Conservation (phyloP, 1,140 invertebrate genomes). For the Lasioglossum albipes region DNA sequence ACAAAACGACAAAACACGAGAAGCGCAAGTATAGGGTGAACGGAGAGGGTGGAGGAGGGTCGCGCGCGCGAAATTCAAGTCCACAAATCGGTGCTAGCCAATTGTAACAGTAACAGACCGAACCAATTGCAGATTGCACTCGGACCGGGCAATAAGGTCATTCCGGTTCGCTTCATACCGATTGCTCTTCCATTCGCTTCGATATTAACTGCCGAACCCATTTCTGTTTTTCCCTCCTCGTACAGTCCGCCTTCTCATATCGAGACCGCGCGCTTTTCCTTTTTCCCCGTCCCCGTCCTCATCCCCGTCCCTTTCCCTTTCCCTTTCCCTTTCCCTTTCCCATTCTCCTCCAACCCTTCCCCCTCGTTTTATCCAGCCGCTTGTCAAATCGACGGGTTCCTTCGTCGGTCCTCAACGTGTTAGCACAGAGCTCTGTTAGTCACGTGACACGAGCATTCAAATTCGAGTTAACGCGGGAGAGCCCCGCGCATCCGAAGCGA, state of each 20-base stretch:
- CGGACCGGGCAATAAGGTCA: conserved; percentile 66
- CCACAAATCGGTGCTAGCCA: conserved; percentile 19
- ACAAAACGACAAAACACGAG: too few species aligned
- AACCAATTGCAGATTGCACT: conserved; percentile 38
- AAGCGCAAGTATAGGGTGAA: too few species aligned
- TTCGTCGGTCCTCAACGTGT: neutral
- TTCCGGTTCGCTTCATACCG: conserved; percentile 68
- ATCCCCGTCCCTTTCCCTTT: neutral
- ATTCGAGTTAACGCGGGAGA: neutral
- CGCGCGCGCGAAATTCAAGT: neutral
- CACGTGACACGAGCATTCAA: conserved; percentile 30
- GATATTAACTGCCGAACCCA: conserved; percentile 68
- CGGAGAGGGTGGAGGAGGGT: neutral
- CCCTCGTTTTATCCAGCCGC: neutral
- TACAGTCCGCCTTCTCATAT: conserved; percentile 34
- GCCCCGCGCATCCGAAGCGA: neutral
- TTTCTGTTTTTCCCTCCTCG: conserved; percentile 62
- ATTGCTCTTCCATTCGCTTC: conserved; percentile 66
- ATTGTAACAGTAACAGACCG: conserved; percentile 25
- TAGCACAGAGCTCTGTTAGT: neutral
- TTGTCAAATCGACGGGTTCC: neutral
- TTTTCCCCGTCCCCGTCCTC: neutral
- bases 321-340: conserved; percentile 30
- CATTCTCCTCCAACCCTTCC: neutral
- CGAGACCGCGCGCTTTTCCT: neutral